Percentiles rank a stretch among this genome's conserved stretches.
These are phyloP conservation scores for Macrophya alboannulata DNA, from an alignment of 2,888 invertebrate genomes.

Conservation along the genomic window DNA sequence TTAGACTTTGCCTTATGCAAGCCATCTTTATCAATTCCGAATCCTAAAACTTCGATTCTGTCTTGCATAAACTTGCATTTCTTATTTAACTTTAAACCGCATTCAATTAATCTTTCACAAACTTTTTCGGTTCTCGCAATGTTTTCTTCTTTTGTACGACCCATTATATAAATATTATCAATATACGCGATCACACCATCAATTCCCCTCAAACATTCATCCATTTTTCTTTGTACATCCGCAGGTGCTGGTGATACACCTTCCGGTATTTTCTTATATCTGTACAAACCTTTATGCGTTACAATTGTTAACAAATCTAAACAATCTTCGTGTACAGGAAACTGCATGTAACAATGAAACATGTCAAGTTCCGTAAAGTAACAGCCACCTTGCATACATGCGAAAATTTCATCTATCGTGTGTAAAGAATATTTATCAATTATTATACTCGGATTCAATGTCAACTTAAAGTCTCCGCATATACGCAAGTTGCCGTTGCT, in stretches of 20 bases:
- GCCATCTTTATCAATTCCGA: slow-evolving; percentile 64
- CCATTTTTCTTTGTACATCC: slow-evolving; percentile 69
- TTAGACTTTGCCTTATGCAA: slow-evolving; percentile 63
- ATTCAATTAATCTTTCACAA: slow-evolving; percentile 62
- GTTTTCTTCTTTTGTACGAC: slow-evolving; percentile 59
- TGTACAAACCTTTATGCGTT: slow-evolving; percentile 60
- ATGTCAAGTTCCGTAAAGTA: slow-evolving; percentile 57
- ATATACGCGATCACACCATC: slow-evolving; percentile 62
- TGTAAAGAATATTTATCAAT: slow-evolving; percentile 56
- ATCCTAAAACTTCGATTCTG: slow-evolving; percentile 66
- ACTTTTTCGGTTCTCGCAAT: slow-evolving; percentile 59
- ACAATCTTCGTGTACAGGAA: slow-evolving; percentile 58
- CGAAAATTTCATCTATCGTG: slow-evolving; percentile 59
- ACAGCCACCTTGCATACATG: slow-evolving; percentile 51
- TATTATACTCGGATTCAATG: slow-evolving; percentile 57
- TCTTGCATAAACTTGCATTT: slow-evolving; percentile 65
- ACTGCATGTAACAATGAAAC: slow-evolving; percentile 61
- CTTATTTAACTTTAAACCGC: slow-evolving; percentile 61
- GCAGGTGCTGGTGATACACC: slow-evolving; percentile 66
- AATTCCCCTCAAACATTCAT: slow-evolving; percentile 59
- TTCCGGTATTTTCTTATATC: slow-evolving; percentile 48
- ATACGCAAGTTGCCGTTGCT: slow-evolving; percentile 59
- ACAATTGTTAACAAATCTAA: slow-evolving; percentile 58
- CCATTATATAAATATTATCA: slow-evolving; percentile 66
- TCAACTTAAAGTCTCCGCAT: slow-evolving; percentile 58